Conservation (phyloP, 1,140 invertebrate genomes). For the Copidosoma floridanum region DNA sequence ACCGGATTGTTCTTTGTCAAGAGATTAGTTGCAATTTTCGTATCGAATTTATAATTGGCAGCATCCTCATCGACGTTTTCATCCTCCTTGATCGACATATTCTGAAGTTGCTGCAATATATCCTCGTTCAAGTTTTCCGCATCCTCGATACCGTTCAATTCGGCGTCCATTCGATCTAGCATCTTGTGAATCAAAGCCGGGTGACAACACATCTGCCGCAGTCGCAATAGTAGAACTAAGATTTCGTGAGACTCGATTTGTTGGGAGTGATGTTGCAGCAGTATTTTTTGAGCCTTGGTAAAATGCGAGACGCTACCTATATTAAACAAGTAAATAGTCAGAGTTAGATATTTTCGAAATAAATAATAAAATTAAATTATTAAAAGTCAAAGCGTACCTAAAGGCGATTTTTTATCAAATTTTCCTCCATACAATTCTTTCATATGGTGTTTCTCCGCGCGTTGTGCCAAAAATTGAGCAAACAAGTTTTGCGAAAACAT, state of each 20-base stretch:
- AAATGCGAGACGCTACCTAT: slow-evolving; percentile 43
- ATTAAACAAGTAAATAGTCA: slow-evolving; percentile 18
- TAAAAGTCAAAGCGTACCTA: too few relatives aligned
- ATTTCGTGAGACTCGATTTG: slow-evolving; percentile 73
- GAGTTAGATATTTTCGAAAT: too few relatives aligned
- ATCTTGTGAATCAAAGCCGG: slow-evolving; percentile 75
- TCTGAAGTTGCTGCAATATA: slow-evolving; percentile 61
- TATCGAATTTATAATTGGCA: slow-evolving; percentile 39
- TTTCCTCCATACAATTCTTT: slow-evolving; percentile 33
- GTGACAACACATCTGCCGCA: slow-evolving; percentile 88
- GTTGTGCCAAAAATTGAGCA: slow-evolving; percentile 72
- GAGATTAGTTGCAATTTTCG: slow-evolving; percentile 47
- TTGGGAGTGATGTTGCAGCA: slow-evolving; percentile 45
- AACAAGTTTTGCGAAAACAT: slow-evolving; percentile 72
- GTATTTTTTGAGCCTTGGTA: slow-evolving; percentile 45
- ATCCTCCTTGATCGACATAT: slow-evolving; percentile 45
- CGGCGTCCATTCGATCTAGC: slow-evolving; percentile 59
- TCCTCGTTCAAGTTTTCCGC: slow-evolving; percentile 53
- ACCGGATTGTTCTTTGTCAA: slow-evolving; percentile 69
- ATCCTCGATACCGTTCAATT: slow-evolving; percentile 47
- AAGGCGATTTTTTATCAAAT: slow-evolving; percentile 34
- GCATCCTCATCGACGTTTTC: slow-evolving; percentile 48
- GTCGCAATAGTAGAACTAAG: slow-evolving; percentile 75
- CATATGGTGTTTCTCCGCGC: slow-evolving; percentile 64
- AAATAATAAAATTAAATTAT: too few relatives aligned